A percentile compares a stretch with the other conserved stretches of the same genome.
Evolutionary conservation across 1,140 invertebrate species (phyloP).

Genomic region (Cotesia vestalis): DNA sequence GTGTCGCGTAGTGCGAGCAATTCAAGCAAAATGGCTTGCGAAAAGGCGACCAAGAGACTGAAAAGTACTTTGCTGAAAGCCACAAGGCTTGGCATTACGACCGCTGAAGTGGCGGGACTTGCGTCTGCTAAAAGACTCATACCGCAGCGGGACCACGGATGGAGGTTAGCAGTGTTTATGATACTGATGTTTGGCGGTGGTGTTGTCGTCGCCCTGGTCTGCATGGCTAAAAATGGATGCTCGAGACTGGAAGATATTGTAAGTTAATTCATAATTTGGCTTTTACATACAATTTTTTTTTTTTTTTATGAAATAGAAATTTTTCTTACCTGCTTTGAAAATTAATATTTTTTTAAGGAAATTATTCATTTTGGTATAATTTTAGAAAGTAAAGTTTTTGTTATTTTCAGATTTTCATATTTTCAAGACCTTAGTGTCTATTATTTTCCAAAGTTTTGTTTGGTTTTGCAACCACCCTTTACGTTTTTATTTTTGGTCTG

Average conservation of each 20-base stretch:
- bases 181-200: constrained; percentile 59
- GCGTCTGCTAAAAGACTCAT: constrained; percentile 57
- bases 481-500: no score
- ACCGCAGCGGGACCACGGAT: constrained; percentile 59
- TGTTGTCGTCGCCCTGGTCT: constrained; percentile 60
- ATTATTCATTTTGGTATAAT: no score
- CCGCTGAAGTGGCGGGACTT: constrained; percentile 54
- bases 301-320: no score
- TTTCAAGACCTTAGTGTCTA: no score
- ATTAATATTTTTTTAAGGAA: no score
- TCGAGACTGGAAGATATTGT: constrained; percentile 63
- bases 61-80: constrained; percentile 58
- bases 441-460: no score
- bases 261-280: constrained; percentile 43
- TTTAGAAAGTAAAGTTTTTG: no score
- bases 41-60: constrained; percentile 58
- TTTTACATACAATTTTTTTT: no score
- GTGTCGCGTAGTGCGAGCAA: constrained; percentile 46
- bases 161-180: constrained; percentile 60
- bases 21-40: constrained; percentile 60
- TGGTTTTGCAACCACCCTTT: no score
- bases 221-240: constrained; percentile 60
- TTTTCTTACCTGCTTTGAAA: no score
- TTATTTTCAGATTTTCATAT: no score
- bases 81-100: constrained; percentile 54